Evolutionary conservation across 1,140 invertebrate genomes (phyloP).

Genomic region (Littorina saxatilis): DNA sequence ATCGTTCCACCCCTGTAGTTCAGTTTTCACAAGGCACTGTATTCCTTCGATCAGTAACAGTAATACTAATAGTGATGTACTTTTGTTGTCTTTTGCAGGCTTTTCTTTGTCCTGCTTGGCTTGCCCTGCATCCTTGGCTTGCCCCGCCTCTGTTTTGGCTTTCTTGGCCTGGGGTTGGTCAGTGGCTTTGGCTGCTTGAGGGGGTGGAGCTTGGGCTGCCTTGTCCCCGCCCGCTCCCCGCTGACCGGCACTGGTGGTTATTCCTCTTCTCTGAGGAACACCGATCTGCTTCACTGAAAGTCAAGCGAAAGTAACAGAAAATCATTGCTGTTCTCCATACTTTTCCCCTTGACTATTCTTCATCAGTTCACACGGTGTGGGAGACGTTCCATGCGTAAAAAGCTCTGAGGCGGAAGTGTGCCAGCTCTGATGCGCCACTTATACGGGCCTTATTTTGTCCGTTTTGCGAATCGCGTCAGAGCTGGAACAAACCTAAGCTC

Average conservation of each 20-base stretch:
- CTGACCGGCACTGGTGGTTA: slow-evolving; percentile 23
- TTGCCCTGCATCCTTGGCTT: slow-evolving; percentile 33
- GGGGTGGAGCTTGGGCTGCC: slow-evolving; percentile 28
- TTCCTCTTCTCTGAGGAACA: slow-evolving; percentile 47
- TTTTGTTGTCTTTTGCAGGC: no score
- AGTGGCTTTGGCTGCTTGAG: slow-evolving; percentile 18
- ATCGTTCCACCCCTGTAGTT: no score
- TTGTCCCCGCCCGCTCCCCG: background rate
- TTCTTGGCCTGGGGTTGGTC: slow-evolving; percentile 37
- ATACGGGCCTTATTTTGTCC: no score
- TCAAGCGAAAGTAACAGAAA: background rate
- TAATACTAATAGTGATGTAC: no score
- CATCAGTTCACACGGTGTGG: background rate
- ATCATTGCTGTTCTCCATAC: background rate
- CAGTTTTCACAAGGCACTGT: no score
- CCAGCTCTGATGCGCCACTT: no score
- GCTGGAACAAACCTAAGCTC: no score
- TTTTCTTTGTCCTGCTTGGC: slow-evolving; percentile 44
- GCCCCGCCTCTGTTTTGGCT: slow-evolving; percentile 18
- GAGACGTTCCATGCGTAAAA: no score
- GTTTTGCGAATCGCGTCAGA: no score
- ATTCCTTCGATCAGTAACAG: no score
- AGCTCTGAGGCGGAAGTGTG: no score
- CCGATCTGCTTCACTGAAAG: slow-evolving; percentile 79
- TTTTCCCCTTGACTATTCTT: background rate